phyloP scores from a whole-genome alignment of 1,140 invertebrate species.

The Conus ventricosus region DNA sequence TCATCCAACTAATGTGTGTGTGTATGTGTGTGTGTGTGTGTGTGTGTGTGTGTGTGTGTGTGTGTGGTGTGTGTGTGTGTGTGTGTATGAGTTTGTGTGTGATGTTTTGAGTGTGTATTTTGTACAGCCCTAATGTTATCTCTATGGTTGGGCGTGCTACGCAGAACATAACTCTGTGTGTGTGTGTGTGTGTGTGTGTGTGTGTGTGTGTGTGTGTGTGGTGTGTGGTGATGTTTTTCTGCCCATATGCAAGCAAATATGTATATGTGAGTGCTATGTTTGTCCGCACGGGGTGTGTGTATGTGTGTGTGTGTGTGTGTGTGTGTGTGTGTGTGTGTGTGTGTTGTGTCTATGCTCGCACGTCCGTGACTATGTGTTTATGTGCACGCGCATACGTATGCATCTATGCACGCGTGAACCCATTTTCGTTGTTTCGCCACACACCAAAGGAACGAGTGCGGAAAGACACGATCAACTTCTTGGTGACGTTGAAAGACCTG shows the following conservation, averaged over 20 bases:
- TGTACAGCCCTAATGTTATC: too few relatives aligned
- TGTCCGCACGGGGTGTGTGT: background rate
- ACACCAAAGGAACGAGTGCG: constrained; percentile 8
- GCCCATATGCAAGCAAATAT: background rate
- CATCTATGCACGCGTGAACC: background rate
- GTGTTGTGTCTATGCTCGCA: background rate
- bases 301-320: background rate
- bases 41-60: too few relatives aligned
- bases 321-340: background rate
- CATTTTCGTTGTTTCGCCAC: too few relatives aligned
- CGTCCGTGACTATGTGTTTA: background rate
- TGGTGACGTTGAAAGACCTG: background rate
- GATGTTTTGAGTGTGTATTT: too few relatives aligned
- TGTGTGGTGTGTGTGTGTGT: too few relatives aligned
- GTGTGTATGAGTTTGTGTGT: too few relatives aligned
- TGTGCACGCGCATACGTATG: background rate
- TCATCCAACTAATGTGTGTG: too few relatives aligned
- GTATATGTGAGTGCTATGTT: background rate
- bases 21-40: too few relatives aligned
- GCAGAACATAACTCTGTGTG: background rate
- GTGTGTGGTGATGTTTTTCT: background rate
- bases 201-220: constrained; percentile 1
- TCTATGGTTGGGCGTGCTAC: too few relatives aligned
- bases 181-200: constrained; percentile 10
- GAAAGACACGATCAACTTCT: constrained; percentile 1